Percentiles rank a stretch among this genome's conserved stretches.
These are phyloP conservation scores for Micrastur ruficollis DNA, from an alignment of 2,797 vertebrate species.

Conservation along the genomic window DNA sequence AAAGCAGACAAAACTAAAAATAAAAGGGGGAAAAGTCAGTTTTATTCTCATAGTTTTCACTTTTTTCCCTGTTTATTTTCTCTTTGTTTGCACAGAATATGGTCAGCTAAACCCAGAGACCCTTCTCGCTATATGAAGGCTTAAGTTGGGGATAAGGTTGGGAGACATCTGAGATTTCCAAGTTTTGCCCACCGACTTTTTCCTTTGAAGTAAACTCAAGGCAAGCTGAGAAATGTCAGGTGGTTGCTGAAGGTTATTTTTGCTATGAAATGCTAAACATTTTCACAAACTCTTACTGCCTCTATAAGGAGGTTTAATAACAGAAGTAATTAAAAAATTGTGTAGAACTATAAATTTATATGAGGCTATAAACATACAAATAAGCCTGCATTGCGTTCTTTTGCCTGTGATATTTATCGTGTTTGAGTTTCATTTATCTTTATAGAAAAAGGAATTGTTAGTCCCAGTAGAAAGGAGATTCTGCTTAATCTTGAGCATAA, in stretches of 20 bases:
- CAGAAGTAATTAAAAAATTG: conserved; percentile 5
- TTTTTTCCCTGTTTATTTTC: not conserved
- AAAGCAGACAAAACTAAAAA: not conserved
- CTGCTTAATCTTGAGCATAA: not conserved
- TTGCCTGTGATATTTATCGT: not conserved
- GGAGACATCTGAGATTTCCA: not conserved
- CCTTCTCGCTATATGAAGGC: not conserved
- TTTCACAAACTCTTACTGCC: not conserved
- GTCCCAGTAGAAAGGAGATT: not conserved
- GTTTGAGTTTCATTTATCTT: not conserved
- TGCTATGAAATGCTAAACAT: not conserved
- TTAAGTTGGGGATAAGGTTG: not conserved
- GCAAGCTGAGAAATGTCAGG: not conserved
- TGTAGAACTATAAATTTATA: not conserved
- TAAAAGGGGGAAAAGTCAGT: not conserved
- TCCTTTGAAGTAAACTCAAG: not conserved
- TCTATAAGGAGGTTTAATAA: not conserved
- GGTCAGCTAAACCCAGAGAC: not conserved
- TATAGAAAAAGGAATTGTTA: not conserved
- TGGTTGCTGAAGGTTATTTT: not conserved
- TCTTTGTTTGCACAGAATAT: not conserved
- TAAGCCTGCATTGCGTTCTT: not conserved
- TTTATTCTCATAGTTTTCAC: not conserved
- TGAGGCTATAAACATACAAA: not conserved
- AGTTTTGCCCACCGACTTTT: not conserved